Percentiles rank a stretch among this genome's conserved stretches.
phyloP scores from a whole-genome alignment of 2,888 invertebrate genomes.

The Meteorus cinctellus region DNA sequence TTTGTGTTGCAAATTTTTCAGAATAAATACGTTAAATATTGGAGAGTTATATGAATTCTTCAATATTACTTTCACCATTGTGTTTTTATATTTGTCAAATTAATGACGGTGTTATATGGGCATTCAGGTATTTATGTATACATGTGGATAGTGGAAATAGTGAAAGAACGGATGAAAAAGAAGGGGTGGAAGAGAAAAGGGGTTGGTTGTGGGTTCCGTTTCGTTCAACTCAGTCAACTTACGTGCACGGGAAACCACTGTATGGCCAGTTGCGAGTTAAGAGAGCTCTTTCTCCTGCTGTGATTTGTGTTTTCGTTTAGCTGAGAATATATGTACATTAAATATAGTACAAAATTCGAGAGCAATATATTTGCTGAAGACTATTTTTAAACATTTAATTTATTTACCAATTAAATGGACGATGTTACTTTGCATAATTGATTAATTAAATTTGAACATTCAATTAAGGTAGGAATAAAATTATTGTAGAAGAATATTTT shows the following conservation, averaged over 20 bases:
- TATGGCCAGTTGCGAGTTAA: constrained; percentile 14
- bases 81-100: not conserved
- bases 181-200: not conserved
- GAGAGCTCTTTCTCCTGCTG: constrained; percentile 16
- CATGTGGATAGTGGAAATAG: not conserved
- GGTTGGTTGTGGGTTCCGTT: not conserved
- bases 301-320: constrained; percentile 31
- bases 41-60: constrained; percentile 24
- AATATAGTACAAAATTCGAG: not conserved
- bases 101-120: not conserved
- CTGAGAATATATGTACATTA: not conserved
- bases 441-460: not conserved
- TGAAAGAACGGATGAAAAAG: not conserved
- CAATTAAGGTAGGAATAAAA: not conserved
- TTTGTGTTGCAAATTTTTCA: constrained; percentile 35
- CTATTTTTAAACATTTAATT: not conserved
- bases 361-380: not conserved
- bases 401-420: not conserved
- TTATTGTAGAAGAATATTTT: not conserved
- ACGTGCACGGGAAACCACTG: constrained; percentile 11
- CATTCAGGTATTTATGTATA: not conserved
- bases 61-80: not conserved
- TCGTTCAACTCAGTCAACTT: constrained; percentile 13
- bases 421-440: not conserved
- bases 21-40: constrained; percentile 40